Percentiles rank a stretch among this genome's conserved stretches.
These are phyloP conservation scores for Drosophila navojoa DNA, from an alignment of 1,140 invertebrate species.

Conservation along the genomic window DNA sequence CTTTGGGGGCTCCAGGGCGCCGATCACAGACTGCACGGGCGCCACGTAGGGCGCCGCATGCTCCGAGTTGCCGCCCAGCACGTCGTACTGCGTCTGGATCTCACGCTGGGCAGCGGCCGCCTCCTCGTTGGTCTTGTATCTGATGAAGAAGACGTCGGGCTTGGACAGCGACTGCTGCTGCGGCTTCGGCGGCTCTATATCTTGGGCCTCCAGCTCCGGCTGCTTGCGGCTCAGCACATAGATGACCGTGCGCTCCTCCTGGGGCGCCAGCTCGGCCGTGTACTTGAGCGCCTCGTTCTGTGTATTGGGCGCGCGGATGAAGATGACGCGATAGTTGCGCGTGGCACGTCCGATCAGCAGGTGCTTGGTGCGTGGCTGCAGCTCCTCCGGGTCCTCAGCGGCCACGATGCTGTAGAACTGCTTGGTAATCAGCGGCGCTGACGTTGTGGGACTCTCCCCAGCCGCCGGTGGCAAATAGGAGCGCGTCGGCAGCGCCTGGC, in stretches of 20 bases:
- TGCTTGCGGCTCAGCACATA: conserved; percentile 91
- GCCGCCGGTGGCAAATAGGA: conserved; percentile 61
- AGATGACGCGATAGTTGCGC: conserved; percentile 93
- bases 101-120: conserved; percentile 71
- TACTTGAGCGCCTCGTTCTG: conserved; percentile 86
- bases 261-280: conserved; percentile 87
- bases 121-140: conserved; percentile 88
- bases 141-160: conserved; percentile 90
- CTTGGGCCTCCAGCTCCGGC: conserved; percentile 58
- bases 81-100: conserved; percentile 77
- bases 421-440: conserved; percentile 67
- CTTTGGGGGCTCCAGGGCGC: conserved; percentile 33
- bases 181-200: conserved; percentile 82
- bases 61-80: conserved; percentile 69
- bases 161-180: conserved; percentile 86
- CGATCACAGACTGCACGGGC: conserved; percentile 65
- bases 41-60: conserved; percentile 59
- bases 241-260: conserved; percentile 93
- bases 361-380: conserved; percentile 57
- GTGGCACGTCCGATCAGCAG: conserved; percentile 85
- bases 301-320: conserved; percentile 91
- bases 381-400: conserved; percentile 69
- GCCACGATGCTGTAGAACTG: conserved; percentile 74
- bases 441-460: not conserved
- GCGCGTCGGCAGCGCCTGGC: conserved; percentile 37